These are phyloP conservation scores for Myodes glareolus DNA, from an alignment of 2,113 vertebrate genomes.

Conservation along the genomic window DNA sequence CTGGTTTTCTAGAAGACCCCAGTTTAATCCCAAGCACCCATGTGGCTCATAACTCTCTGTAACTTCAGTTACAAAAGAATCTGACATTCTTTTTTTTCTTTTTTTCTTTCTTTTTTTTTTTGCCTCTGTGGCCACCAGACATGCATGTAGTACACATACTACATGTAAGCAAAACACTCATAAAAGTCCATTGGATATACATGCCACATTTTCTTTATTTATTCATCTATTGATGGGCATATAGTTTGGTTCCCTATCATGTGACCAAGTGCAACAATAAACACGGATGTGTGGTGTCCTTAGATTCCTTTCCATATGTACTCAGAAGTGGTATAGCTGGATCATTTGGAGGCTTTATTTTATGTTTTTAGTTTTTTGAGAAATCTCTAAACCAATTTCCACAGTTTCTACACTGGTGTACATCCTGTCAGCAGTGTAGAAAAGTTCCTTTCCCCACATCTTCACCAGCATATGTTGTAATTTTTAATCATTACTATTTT, in stretches of 20 bases:
- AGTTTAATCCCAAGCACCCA: neutral
- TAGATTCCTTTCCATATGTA: neutral
- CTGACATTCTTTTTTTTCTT: neutral
- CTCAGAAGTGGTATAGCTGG: neutral
- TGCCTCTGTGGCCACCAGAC: neutral
- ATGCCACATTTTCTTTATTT: neutral
- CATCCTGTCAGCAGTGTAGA: neutral
- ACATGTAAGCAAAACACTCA: neutral
- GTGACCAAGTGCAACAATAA: neutral
- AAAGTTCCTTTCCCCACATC: neutral
- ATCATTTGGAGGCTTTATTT: neutral
- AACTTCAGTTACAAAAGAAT: neutral
- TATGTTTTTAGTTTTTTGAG: neutral
- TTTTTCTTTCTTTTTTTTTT: neutral
- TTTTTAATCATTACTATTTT: neutral
- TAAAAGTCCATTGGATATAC: neutral
- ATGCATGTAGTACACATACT: neutral
- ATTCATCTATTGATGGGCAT: neutral
- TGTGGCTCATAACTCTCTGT: neutral
- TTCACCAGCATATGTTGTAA: neutral
- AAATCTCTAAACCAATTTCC: neutral
- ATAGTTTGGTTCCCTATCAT: neutral
- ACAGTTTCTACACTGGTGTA: neutral
- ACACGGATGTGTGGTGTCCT: neutral
- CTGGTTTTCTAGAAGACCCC: neutral